Conservation (phyloP, 2,797 vertebrate species). For the Amphiprion clarkii region DNA sequence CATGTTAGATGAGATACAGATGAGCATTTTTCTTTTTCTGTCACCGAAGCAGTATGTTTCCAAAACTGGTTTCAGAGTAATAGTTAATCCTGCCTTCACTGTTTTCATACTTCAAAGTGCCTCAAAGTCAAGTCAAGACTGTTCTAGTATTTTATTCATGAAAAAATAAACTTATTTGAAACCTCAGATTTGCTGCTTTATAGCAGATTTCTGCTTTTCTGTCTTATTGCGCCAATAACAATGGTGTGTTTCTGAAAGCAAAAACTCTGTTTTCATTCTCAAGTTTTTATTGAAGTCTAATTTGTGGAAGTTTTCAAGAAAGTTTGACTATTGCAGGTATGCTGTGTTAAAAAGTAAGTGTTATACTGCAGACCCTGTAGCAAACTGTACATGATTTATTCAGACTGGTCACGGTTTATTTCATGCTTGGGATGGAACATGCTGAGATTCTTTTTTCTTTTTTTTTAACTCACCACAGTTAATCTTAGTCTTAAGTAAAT, state of each 20-base stretch:
- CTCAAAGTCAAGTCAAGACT: conserved; percentile 77
- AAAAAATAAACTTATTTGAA: conserved; percentile 73
- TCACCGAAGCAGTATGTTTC: conserved; percentile 50
- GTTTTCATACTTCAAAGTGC: conserved; percentile 79
- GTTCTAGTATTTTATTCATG: conserved; percentile 73
- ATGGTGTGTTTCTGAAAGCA: neutral
- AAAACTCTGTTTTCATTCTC: neutral
- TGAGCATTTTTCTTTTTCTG: conserved; percentile 42
- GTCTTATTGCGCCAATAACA: neutral
- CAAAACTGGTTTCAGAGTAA: conserved; percentile 60
- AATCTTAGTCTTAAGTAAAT: neutral
- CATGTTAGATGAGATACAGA: conserved; percentile 47
- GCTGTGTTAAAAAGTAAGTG: neutral
- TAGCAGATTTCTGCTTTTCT: conserved; percentile 4
- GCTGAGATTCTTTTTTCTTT: neutral
- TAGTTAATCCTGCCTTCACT: conserved; percentile 73
- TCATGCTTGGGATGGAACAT: neutral
- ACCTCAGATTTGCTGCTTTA: conserved; percentile 41
- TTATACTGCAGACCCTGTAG: neutral
- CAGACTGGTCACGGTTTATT: neutral
- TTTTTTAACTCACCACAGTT: neutral
- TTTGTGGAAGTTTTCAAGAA: neutral
- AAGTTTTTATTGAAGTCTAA: neutral
- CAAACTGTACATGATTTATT: neutral
- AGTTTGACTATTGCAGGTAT: neutral